phyloP scores from a whole-genome alignment of 37 sponge, comb jelly and placozoan genomes.

The Dysidea cf. avara region DNA sequence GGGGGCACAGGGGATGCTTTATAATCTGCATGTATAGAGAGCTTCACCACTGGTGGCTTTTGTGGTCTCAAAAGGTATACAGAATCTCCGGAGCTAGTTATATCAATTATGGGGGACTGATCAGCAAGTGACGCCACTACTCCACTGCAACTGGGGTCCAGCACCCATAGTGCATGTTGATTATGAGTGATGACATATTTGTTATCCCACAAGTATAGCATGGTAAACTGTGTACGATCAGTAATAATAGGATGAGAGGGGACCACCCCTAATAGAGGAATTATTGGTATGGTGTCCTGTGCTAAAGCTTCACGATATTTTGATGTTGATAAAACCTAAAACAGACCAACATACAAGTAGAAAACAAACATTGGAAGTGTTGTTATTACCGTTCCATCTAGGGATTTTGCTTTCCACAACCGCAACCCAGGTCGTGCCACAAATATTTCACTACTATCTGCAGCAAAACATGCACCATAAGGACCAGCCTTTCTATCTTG shows the following conservation, averaged over 20 bases:
- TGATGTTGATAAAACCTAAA: slow-evolving; percentile 50
- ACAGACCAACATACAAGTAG: neutral
- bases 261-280: neutral
- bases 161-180: slow-evolving; percentile 41
- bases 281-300: slow-evolving; percentile 4
- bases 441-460: slow-evolving; percentile 14
- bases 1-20: neutral
- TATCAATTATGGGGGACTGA: slow-evolving; percentile 9
- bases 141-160: slow-evolving; percentile 33
- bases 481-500: slow-evolving; percentile 59
- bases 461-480: slow-evolving; percentile 62
- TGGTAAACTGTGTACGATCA: slow-evolving; percentile 16
- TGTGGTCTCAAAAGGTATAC: slow-evolving; percentile 5
- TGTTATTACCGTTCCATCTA: slow-evolving; percentile 37
- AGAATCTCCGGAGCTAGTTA: slow-evolving; percentile 16
- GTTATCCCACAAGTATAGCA: slow-evolving; percentile 28
- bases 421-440: slow-evolving; percentile 73
- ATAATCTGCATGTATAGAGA: slow-evolving; percentile 30
- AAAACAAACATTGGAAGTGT: neutral
- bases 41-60: slow-evolving; percentile 14
- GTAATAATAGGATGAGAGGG: too few species aligned
- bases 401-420: slow-evolving; percentile 50
- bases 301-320: slow-evolving; percentile 43
- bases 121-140: slow-evolving; percentile 23
- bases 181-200: slow-evolving; percentile 32